Evolutionary conservation across 2,888 invertebrate genomes (phyloP), one percentile per base, ranked within the genome.

Genomic region (Carabus problematicus): DNA sequence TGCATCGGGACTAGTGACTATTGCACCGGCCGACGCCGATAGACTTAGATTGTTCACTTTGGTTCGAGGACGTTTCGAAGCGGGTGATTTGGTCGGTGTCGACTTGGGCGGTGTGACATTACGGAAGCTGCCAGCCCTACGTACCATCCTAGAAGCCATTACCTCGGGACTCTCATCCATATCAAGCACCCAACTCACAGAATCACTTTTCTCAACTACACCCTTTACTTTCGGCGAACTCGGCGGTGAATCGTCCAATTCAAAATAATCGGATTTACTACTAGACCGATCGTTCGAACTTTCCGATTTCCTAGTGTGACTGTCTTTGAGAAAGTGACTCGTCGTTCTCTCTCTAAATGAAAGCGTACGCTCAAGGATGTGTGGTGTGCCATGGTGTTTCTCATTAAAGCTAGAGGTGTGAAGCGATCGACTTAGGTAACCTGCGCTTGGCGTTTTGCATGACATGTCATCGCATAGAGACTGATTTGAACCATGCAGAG

Each of bases 141-240:
- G 84, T 7, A 91, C 88, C 77, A 91, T 84, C 74, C 91, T 87
- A 58, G 88, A 87, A 54, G 90, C 90, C 47, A 90, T 87, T 72
- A 88, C 88, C 76, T 91, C 90, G 0, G 91, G 89, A 11, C 89
- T 87, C 76, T 89, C 89, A 70, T 88, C 87, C 78, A 94, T 90
- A 79, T 94, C 93, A 40, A 94, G 83, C 14, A 94, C 92, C 89
- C 92, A 94, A 76, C 93, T 92, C 45, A 94, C 92, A 0, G 93
- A 94, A 79, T 93, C 94, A 67, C 89, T 90, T 79, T 94, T 93
- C 79, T 93, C 91, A 1, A 94, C 92, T 72, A 94, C 90, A 11
- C 90, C 92, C 77, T 93, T 93, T 29, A 94, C 89, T 73, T 91
- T 89, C 9, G 92, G 91, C 14, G 91, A 89, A 8, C 87, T 84